Evolutionary conservation across 2,888 invertebrate genomes (phyloP).

Genomic region (Mesochorus sp.): DNA sequence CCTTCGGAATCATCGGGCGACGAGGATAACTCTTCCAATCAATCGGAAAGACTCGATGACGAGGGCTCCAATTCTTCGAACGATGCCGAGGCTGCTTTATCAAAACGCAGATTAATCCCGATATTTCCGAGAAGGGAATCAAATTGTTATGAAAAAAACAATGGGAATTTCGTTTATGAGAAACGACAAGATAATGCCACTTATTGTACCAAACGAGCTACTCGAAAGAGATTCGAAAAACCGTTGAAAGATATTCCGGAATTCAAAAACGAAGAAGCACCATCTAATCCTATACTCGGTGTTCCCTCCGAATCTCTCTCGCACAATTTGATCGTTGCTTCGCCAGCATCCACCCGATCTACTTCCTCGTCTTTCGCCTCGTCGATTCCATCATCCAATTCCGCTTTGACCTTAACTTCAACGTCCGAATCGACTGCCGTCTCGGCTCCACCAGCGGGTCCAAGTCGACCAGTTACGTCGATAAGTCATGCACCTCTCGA

Average conservation of each 20-base stretch:
- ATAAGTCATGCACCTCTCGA: constrained; percentile 66
- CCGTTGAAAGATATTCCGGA: constrained; percentile 12
- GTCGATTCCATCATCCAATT: constrained; percentile 31
- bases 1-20: constrained; percentile 1
- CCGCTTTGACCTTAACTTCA: constrained; percentile 31
- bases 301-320: constrained; percentile 40
- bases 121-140: not conserved
- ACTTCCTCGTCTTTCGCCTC: constrained; percentile 59
- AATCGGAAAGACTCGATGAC: constrained; percentile 9
- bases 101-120: constrained; percentile 27
- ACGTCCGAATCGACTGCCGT: constrained; percentile 26
- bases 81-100: not conserved
- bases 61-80: not conserved
- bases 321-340: constrained; percentile 18
- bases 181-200: constrained; percentile 30
- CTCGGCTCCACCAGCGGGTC: constrained; percentile 31
- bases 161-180: constrained; percentile 19
- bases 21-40: constrained; percentile 5
- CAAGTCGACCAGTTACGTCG: constrained; percentile 40
- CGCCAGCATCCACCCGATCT: constrained; percentile 62
- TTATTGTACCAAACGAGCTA: constrained; percentile 41
- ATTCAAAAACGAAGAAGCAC: constrained; percentile 23
- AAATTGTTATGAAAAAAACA: constrained; percentile 12
- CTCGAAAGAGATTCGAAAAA: constrained; percentile 22
- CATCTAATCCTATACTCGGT: constrained; percentile 32